A percentile compares a stretch with the other conserved stretches of the same genome.
Conservation (phyloP, 1,140 invertebrate species). For the Drosophila nebulosa region DNA sequence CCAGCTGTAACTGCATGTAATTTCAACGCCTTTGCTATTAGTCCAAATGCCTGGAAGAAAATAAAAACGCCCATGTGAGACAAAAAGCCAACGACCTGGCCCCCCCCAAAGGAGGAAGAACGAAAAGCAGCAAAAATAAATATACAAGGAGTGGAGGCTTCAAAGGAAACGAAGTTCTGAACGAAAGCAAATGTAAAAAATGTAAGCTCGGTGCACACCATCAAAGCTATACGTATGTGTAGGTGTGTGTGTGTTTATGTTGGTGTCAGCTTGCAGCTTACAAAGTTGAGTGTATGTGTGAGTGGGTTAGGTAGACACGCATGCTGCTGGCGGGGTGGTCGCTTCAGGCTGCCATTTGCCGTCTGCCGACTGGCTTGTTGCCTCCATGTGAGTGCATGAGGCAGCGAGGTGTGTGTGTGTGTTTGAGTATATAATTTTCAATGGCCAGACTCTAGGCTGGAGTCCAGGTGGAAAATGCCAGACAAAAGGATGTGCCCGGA, state of each 20-base stretch:
- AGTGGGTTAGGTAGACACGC: conserved; percentile 40
- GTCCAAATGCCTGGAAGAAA: conserved; percentile 58
- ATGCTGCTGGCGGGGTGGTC: conserved; percentile 19
- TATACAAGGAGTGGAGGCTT: conserved; percentile 25
- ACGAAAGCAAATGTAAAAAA: conserved; percentile 47
- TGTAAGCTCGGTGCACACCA: conserved; percentile 9
- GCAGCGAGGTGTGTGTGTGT: background rate
- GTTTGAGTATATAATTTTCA: background rate
- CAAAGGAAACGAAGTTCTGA: conserved; percentile 35
- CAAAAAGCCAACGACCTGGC: conserved; percentile 74
- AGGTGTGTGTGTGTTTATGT: conserved; percentile 23
- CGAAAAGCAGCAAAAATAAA: conserved; percentile 49
- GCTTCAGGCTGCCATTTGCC: conserved; percentile 13
- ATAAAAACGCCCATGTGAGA: conserved; percentile 74
- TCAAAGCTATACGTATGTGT: background rate
- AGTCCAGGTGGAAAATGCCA: conserved; percentile 62
- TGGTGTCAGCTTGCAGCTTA: conserved; percentile 62
- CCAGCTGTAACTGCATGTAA: conserved; percentile 41
- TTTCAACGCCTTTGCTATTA: conserved; percentile 54
- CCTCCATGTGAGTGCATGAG: background rate
- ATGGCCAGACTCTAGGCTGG: background rate
- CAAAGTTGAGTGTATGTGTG: conserved; percentile 50
- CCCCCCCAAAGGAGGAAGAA: conserved; percentile 7
- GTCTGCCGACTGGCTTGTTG: conserved; percentile 4
- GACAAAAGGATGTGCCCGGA: conserved; percentile 73